phyloP scores from a whole-genome alignment of 2,113 vertebrate species.

The Callionymus lyra region DNA sequence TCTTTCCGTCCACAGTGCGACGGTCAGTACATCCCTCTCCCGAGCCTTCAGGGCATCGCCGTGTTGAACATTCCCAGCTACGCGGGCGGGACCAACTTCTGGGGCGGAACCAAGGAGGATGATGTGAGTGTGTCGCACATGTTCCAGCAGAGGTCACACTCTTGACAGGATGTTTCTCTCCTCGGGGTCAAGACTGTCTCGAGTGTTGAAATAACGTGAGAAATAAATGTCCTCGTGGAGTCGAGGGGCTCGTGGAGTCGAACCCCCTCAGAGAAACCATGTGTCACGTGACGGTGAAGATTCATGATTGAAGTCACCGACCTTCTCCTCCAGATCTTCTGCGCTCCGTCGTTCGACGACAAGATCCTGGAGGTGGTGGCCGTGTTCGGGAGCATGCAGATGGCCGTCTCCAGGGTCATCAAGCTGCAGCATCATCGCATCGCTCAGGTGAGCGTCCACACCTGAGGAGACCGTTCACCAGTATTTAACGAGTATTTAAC shows the following conservation, averaged over 20 bases:
- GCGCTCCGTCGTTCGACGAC: slow-evolving; percentile 93
- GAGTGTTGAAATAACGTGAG: too few relatives aligned
- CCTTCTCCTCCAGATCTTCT: slow-evolving; percentile 79
- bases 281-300: too few relatives aligned
- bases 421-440: slow-evolving; percentile 95
- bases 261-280: too few relatives aligned
- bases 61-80: slow-evolving; percentile 97
- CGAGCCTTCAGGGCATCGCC: slow-evolving; percentile 95
- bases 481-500: too few relatives aligned
- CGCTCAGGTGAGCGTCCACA: slow-evolving; percentile 75
- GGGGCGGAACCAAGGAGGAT: slow-evolving; percentile 97
- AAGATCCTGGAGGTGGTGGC: slow-evolving; percentile 96
- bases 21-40: slow-evolving; percentile 94
- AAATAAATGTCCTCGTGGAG: too few relatives aligned
- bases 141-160: not conserved
- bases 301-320: too few relatives aligned
- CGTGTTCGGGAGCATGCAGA: slow-evolving; percentile 96
- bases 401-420: slow-evolving; percentile 95
- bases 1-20: slow-evolving; percentile 79
- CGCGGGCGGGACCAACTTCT: slow-evolving; percentile 96
- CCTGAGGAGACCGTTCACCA: not conserved
- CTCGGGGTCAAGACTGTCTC: not conserved
- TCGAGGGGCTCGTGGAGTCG: slow-evolving; percentile 6
- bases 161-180: not conserved
- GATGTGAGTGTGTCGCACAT: slow-evolving; percentile 75